Percentiles rank a stretch among this genome's conserved stretches.
phyloP scores from a whole-genome alignment of 2,113 vertebrate genomes.

The Alaudala cheleensis region DNA sequence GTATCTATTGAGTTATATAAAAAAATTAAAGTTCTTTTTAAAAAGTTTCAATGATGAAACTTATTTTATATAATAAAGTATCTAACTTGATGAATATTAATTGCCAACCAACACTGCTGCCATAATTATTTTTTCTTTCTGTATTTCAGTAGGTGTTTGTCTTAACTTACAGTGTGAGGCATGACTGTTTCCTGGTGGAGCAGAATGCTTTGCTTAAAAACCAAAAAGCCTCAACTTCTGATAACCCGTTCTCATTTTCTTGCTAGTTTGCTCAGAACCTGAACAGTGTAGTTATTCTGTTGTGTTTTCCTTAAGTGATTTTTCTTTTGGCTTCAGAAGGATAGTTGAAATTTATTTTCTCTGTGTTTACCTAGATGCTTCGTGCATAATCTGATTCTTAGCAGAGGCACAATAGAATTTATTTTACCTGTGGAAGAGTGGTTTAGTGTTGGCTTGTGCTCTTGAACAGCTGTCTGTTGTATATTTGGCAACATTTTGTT shows the following conservation, averaged over 20 bases:
- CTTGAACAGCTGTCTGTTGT: constrained; percentile 43
- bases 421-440: constrained; percentile 44
- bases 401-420: constrained; percentile 10
- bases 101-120: not conserved
- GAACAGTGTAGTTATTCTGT: not conserved
- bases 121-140: not conserved
- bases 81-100: not conserved
- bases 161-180: not conserved
- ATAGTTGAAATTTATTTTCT: constrained; percentile 33
- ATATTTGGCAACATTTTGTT: constrained; percentile 28
- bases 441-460: not conserved
- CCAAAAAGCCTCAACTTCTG: not conserved
- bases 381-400: constrained; percentile 5
- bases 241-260: not conserved
- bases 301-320: not conserved
- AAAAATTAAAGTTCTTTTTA: not conserved
- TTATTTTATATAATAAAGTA: not conserved
- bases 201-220: not conserved
- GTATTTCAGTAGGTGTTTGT: not conserved
- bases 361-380: not conserved
- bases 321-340: constrained; percentile 1
- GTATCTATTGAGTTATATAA: not conserved
- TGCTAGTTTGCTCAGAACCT: not conserved
- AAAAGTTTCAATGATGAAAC: not conserved
- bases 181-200: not conserved